phyloP scores from a whole-genome alignment of 2,113 vertebrate species.

The Penelope pileata region DNA sequence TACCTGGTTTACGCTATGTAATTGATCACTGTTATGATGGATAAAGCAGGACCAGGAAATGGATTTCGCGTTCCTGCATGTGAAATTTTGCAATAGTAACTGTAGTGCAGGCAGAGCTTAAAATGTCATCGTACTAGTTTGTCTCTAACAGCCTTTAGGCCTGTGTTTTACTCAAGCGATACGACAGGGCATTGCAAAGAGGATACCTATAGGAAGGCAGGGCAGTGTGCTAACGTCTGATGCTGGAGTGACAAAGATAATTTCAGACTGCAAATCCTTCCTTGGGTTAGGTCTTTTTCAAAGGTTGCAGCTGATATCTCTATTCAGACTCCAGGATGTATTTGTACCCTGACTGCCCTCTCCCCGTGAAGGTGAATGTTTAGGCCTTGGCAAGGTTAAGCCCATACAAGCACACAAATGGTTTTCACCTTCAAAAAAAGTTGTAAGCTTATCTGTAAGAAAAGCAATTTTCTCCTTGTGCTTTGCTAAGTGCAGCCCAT shows the following conservation, averaged over 20 bases:
- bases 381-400: not conserved
- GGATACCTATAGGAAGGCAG: not conserved
- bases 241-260: not conserved
- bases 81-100: not conserved
- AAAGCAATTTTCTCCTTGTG: not conserved
- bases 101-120: not conserved
- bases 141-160: not conserved
- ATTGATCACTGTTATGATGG: not conserved
- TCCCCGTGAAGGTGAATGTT: not conserved
- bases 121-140: not conserved
- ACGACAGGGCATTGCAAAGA: not conserved
- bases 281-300: not conserved
- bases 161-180: not conserved
- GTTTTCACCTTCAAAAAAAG: not conserved
- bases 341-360: not conserved
- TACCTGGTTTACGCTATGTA: not conserved
- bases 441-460: not conserved
- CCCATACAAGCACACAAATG: too few species aligned
- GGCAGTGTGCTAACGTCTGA: not conserved
- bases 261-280: not conserved
- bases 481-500: not conserved
- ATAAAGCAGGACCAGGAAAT: not conserved
- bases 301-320: not conserved
- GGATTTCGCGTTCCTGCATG: not conserved
- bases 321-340: not conserved